Base-by-base conservation (phyloP, 1,140 invertebrate species). In the Rhopalosiphum maidis region DNA sequence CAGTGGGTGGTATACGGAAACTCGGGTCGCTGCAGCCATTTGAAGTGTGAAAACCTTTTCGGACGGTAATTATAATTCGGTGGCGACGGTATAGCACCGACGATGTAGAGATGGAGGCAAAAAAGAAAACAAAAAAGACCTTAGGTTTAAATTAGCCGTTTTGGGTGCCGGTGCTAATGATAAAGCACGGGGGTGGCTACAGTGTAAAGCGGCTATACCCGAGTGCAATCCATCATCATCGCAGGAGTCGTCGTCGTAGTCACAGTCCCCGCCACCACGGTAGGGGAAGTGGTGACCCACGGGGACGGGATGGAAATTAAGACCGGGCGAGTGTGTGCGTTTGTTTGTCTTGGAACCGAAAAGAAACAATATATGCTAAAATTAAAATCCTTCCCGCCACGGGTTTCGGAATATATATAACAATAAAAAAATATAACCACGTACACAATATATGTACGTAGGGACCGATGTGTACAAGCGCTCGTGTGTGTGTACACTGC, bases 331-430 rank as follows among this genome's bases (percentile, higher is more conserved):
- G 43, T 30, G 54, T 68, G 43, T 35, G 68, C 23, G 91, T 92
- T 92, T 92, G 91, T 92, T 92, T 93, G 91, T 93, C 91, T 85
- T 85, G 91, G 91, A 92, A 21, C 91, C 91, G 35, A 85, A 86
- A 93, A 93, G 82, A 93, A 55, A 93, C 82, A 55, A 37, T 51
- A 92, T 86, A 55, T 55, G 91, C 91, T 55, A 93, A 93, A 93
- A 93, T 93, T 93, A 93, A 93, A 93, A 93, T 92, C 91, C 91
- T 92, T 48, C 91, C 82, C 82, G 77, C 77, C 77, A 51, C 77
- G 82, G 48, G 77, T 85, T 83, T 91, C 77, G 91, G 91, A 93
- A 55, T 55, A 93, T 54, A 85, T 86, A 92, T 93, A 41, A 92
- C 35, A 85, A 92, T 77, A 92, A 77, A 85, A 85, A 82, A 85